These are phyloP conservation scores for Aphaenogaster floridana DNA, from an alignment of 1,140 invertebrate species.

Conservation along the genomic window DNA sequence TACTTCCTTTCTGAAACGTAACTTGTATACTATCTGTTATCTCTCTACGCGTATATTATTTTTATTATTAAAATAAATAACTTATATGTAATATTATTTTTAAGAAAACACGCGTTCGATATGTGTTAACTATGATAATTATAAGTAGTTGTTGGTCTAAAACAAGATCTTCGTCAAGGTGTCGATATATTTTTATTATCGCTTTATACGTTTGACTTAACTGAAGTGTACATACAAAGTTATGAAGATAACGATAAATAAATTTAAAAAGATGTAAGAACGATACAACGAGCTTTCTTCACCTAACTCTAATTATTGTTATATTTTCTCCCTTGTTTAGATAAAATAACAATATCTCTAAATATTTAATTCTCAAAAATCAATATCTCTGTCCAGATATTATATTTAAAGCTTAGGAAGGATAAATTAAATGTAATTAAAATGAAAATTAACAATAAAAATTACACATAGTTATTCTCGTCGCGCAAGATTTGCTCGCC, in stretches of 20 bases:
- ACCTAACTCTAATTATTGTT: not conserved
- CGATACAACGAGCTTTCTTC: not conserved
- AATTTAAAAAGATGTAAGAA: not conserved
- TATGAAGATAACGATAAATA: not conserved
- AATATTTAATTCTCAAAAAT: not conserved
- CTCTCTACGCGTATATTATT: not conserved
- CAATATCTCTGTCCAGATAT: not conserved
- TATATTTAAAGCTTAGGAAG: not conserved
- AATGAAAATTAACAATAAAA: not conserved
- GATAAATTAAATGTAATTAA: not conserved
- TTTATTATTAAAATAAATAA: conserved; percentile 21
- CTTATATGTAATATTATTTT: not conserved
- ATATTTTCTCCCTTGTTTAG: not conserved
- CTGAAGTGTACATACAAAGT: not conserved
- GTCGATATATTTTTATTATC: not conserved
- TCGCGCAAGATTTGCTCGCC: too few relatives aligned
- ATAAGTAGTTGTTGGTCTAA: conserved; percentile 3
- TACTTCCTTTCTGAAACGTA: not conserved
- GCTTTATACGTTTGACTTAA: conserved; percentile 21
- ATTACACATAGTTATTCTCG: too few relatives aligned
- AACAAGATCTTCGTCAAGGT: not conserved
- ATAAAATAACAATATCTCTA: not conserved
- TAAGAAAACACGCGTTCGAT: not conserved
- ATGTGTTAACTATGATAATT: not conserved
- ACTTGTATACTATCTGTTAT: not conserved